Conservation (phyloP, 2,113 vertebrate species). For the Ceuthmochares aereus region DNA sequence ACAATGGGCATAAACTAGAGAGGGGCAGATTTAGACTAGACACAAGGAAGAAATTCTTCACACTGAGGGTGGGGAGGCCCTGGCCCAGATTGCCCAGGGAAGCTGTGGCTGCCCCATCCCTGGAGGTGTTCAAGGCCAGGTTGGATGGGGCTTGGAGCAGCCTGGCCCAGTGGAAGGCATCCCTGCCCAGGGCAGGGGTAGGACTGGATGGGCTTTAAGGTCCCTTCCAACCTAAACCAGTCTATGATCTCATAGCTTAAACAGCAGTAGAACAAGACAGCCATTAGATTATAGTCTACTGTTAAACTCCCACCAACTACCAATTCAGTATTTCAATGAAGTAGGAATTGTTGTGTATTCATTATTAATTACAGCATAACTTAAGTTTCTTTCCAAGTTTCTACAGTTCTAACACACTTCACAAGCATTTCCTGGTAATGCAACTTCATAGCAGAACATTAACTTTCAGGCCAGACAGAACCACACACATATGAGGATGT, state of each 20-base stretch:
- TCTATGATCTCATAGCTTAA: not conserved
- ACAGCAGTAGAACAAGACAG: not conserved
- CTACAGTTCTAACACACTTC: not conserved
- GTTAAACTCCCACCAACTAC: not conserved
- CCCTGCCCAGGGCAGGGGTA: too few relatives aligned
- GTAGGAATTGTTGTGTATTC: not conserved
- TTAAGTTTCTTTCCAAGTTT: not conserved
- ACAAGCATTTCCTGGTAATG: not conserved
- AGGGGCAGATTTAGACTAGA: too few relatives aligned
- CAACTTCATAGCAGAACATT: not conserved
- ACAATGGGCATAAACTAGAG: too few relatives aligned
- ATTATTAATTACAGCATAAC: not conserved
- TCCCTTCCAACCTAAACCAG: too few relatives aligned
- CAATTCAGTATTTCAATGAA: not conserved
- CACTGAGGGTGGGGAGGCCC: too few relatives aligned
- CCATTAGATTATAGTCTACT: not conserved
- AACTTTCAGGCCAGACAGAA: not conserved
- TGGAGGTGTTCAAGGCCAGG: too few relatives aligned
- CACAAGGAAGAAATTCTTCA: too few relatives aligned
- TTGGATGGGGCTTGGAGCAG: too few relatives aligned
- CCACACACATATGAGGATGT: fast-evolving
- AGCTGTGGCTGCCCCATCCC: too few relatives aligned
- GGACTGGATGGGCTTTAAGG: too few relatives aligned
- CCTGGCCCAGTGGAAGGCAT: too few relatives aligned
- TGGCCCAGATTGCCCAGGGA: too few relatives aligned